Base-by-base conservation (phyloP, 2,797 vertebrate genomes). In the Spheniscus humboldti region DNA sequence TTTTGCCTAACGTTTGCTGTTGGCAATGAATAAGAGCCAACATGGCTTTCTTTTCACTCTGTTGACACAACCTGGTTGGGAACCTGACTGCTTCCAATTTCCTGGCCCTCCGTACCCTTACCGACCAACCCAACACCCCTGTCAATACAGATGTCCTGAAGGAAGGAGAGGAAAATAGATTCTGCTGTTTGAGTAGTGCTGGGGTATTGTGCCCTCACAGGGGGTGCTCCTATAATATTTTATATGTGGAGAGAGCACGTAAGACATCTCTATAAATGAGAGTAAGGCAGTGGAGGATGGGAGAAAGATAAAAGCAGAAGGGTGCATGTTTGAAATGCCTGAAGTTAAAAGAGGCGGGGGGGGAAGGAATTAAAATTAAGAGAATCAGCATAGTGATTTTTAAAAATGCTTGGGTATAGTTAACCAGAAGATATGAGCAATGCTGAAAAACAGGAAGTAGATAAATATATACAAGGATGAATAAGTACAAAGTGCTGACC, bases 391-490 rank as follows among this genome's bases (percentile, higher is more conserved):
- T 0, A 78, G 16, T 10, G 24, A 72, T 64, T 77, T 92, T 77
- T 56, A 66, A 88, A 95, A 96, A 81, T 56, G 53, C 47, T 77
- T 89, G 25, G 33, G 41, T 72, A 45, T 23, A 75, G 73, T 74
- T 80, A 91, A 92, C 28, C 30, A 88, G 84, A 96, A 50, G 11
- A 50, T 22, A 81, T 20, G 6, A 79, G 56, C 28, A 86, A 88
- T 56, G 50, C n/a, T 83, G 25, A 78, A 93, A 94, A 95, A 13
- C 23, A 88, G 62, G 91, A 96, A 95, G 77, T 53, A 85, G 30
- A 77, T 68, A 95, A 90, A 94, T 91, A 94, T 81, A 94, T 66
- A 77, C 45, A 69, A 63, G 4, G 41, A 91, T 47, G 31, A 91
- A 1, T 53, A 92, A 86, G 20, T 48, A 72, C 18, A 25, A 92